phyloP scores from a whole-genome alignment of 1,140 invertebrate species.

The Berghia stephanieae region DNA sequence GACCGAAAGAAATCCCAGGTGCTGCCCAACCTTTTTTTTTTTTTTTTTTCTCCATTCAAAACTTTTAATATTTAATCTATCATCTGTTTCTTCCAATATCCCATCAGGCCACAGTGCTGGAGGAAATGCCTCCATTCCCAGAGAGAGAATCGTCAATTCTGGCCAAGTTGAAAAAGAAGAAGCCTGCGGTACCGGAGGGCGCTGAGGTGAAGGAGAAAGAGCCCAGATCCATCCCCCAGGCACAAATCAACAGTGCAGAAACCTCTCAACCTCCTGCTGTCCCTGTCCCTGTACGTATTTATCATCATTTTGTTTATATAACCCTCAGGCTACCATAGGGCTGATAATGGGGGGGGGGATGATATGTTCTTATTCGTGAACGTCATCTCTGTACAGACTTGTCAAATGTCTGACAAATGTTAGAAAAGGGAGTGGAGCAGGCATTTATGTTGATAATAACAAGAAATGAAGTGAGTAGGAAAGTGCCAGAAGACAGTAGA shows the following conservation, averaged over 20 bases:
- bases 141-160: slow-evolving; percentile 95
- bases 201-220: slow-evolving; percentile 53
- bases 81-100: neutral
- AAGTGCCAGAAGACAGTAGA: too few species aligned
- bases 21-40: neutral
- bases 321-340: too few species aligned
- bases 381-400: too few species aligned
- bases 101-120: slow-evolving; percentile 89
- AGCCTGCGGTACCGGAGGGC: slow-evolving; percentile 72
- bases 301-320: too few species aligned
- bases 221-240: slow-evolving; percentile 22
- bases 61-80: neutral
- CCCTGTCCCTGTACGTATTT: neutral
- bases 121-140: slow-evolving; percentile 99
- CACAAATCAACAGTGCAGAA: slow-evolving; percentile 32
- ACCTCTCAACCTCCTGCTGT: neutral
- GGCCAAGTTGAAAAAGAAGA: slow-evolving; percentile 94
- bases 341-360: too few species aligned
- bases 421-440: too few species aligned
- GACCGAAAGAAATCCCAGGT: neutral
- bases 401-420: too few species aligned
- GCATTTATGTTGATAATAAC: too few species aligned
- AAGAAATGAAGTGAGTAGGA: too few species aligned
- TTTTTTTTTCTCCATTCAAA: neutral
- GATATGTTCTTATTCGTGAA: too few species aligned